Percentiles rank a stretch among this genome's conserved stretches.
Conservation (phyloP, 2,888 invertebrate genomes). For the Pristionchus japonicus region DNA sequence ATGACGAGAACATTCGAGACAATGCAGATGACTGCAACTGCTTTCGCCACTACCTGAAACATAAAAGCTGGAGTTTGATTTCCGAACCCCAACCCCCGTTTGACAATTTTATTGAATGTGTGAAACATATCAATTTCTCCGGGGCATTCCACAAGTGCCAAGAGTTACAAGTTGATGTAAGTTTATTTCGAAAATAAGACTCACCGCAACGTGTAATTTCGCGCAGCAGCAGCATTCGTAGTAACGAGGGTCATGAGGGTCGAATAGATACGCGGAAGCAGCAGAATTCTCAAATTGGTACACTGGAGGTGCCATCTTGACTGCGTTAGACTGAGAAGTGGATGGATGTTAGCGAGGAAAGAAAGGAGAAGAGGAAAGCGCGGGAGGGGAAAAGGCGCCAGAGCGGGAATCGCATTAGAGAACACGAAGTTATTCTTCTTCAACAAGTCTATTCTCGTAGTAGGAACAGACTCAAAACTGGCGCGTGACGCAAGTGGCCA, state of each 20-base stretch:
- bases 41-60: background rate
- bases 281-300: background rate
- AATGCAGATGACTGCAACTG: background rate
- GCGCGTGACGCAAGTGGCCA: background rate
- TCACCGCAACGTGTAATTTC: background rate
- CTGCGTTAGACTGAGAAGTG: background rate
- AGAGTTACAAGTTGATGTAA: background rate
- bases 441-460: background rate
- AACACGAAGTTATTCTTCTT: background rate
- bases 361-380: background rate
- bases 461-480: background rate
- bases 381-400: background rate
- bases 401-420: background rate
- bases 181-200: background rate
- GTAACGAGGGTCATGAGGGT: conserved; percentile 8
- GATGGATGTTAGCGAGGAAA: background rate
- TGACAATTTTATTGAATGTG: no score
- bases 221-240: background rate
- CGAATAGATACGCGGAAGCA: background rate
- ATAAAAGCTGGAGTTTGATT: background rate
- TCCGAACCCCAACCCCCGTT: background rate
- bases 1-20: background rate
- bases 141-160: background rate
- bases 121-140: no score
- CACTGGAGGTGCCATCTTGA: background rate